phyloP scores from a whole-genome alignment of 2,797 vertebrate species.

The Molossus molossus region DNA sequence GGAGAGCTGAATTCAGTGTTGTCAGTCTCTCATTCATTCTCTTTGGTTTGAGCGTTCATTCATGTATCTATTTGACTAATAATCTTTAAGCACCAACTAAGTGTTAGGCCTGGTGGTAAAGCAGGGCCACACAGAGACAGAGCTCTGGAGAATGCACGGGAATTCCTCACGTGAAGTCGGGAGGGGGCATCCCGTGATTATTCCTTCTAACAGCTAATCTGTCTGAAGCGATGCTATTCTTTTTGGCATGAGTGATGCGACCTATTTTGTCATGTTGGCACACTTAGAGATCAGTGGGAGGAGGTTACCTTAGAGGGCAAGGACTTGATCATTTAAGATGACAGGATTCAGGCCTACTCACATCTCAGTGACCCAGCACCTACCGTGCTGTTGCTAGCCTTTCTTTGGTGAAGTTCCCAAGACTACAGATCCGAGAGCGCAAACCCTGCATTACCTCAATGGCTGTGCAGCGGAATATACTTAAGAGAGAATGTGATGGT shows the following conservation, averaged over 20 bases:
- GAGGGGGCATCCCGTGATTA: neutral
- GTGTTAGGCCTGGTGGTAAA: neutral
- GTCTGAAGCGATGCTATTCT: neutral
- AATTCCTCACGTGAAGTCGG: neutral
- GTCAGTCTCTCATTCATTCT: neutral
- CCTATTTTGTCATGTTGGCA: neutral
- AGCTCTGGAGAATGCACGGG: too few relatives aligned
- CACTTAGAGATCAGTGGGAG: neutral
- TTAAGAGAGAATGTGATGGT: neutral
- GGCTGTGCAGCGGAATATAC: neutral
- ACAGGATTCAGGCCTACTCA: neutral
- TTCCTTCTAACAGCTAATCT: neutral
- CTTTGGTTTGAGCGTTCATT: neutral
- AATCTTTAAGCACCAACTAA: neutral
- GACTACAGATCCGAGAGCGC: neutral
- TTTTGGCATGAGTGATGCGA: neutral
- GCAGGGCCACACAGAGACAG: neutral
- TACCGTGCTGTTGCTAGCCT: neutral
- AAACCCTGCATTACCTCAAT: neutral
- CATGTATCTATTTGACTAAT: neutral
- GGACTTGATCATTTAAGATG: neutral
- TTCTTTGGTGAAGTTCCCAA: conserved; percentile 29
- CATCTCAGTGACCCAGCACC: neutral
- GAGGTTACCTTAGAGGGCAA: neutral
- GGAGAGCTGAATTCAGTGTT: neutral